Conservation (phyloP, 2,797 vertebrate genomes). For the Champsocephalus gunnari region DNA sequence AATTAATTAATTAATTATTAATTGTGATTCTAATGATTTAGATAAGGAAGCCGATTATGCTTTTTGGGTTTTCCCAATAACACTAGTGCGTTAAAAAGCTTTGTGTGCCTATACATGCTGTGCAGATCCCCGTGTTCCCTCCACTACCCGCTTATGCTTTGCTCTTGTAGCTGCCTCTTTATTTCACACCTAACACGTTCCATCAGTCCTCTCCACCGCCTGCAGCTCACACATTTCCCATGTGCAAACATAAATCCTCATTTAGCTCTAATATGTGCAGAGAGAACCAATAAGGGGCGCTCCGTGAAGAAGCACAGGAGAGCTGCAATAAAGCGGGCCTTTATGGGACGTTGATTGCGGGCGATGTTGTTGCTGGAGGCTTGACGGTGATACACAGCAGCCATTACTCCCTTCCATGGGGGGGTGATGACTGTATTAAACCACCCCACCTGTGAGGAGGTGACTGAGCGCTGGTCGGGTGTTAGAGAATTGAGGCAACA, state of each 20-base stretch:
- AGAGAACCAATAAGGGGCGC: constrained; percentile 24
- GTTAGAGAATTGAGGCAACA: constrained; percentile 18
- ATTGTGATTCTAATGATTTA: too few species aligned
- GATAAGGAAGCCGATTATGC: too few species aligned
- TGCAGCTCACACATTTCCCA: constrained; percentile 11
- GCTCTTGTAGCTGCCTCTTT: background rate
- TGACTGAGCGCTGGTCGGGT: constrained; percentile 29
- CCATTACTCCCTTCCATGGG: constrained; percentile 42
- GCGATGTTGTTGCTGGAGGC: constrained; percentile 36
- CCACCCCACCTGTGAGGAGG: constrained; percentile 45
- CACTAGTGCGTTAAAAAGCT: too few species aligned
- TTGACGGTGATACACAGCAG: constrained; percentile 54
- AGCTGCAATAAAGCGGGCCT: constrained; percentile 18
- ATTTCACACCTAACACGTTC: background rate
- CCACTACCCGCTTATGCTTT: background rate
- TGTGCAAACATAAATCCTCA: constrained; percentile 61
- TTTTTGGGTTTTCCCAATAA: too few species aligned
- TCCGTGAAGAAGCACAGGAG: constrained; percentile 28
- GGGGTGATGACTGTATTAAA: constrained; percentile 55
- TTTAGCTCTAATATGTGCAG: constrained; percentile 38
- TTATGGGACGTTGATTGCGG: constrained; percentile 50
- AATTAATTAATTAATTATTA: too few species aligned
- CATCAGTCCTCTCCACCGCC: constrained; percentile 1
- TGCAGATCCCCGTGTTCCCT: too few species aligned
- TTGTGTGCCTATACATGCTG: too few species aligned